Base-by-base conservation (phyloP, 2,797 vertebrate species). In the Acanthis flammea region DNA sequence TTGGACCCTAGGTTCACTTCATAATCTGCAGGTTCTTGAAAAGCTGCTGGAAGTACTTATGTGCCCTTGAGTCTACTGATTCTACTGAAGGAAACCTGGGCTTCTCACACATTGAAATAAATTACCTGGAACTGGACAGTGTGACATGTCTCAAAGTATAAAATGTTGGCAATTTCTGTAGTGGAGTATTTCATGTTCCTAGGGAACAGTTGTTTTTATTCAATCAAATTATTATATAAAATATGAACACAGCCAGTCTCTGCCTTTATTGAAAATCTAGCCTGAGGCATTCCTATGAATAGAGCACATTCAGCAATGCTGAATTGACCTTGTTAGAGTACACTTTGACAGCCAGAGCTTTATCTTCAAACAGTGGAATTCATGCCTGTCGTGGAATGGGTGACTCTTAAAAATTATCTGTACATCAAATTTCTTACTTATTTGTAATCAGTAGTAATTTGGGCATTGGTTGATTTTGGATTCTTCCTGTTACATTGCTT, bases 251-350 rank as follows among this genome's bases (percentile, higher is more conserved):
- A 66, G 80, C 73, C 71, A 82, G 55, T 61, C 71, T 89, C 80
- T 88, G 54, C 77, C 80, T 78, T 90, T 94, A 92, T 94, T 88
- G 95, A 91, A 94, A 95, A 94, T 94, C 89, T 96, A 95, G 85
- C 95, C 95, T 88, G 76, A 91, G 95, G 95, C 96, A 92, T 42
- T 96, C 33, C 37, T 60, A 14, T 47, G 73, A 73, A 77, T 79
- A 78, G 37, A 78, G 77, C 81, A 73, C 53, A 30, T 93, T 76
- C 66, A 91, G 68, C 62, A 47, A 9, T 86, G 67, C 57, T 35
- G 23, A 65, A 83, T 61, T 0, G 12, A 77, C 85, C 67, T 89
- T 93, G 58, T 63, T 83, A 35, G 53, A 81, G 50, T 70, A 77
- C 19, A 7, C 41, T 88, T 78, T 48, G 55, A 73, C 87, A 94